Evolutionary conservation across 2,888 invertebrate genomes (phyloP).

Genomic region (Philhelius pedissequus): DNA sequence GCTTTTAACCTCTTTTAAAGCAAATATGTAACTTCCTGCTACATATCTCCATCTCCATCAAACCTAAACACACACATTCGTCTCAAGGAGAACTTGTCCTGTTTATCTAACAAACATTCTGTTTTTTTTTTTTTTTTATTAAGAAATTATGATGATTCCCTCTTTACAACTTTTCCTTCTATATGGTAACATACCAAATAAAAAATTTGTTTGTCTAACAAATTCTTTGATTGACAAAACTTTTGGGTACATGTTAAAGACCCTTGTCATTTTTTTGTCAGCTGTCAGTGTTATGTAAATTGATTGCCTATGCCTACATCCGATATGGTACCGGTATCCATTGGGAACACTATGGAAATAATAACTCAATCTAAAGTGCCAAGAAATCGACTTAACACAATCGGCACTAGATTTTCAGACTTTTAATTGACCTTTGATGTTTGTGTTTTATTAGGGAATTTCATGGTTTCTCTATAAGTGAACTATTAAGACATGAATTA

Average conservation of each 20-base stretch:
- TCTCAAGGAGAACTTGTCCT: not conserved
- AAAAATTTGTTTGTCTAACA: constrained; percentile 14
- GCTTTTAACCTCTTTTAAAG: not conserved
- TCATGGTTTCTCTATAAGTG: not conserved
- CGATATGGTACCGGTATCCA: not conserved
- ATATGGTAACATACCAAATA: not conserved
- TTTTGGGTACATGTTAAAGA: not conserved
- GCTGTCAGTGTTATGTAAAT: constrained; percentile 38
- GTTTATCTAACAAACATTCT: not conserved
- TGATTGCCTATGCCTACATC: constrained; percentile 20
- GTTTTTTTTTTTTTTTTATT: not conserved
- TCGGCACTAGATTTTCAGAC: not conserved
- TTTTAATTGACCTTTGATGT: not conserved
- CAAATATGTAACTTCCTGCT: not conserved
- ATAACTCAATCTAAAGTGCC: constrained; percentile 10
- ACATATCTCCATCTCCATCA: not conserved
- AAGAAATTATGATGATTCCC: not conserved
- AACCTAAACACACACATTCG: not conserved
- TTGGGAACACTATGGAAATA: not conserved
- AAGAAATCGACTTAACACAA: constrained; percentile 14
- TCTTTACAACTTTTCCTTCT: not conserved
- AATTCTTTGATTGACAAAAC: constrained; percentile 35
- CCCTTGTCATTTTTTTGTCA: constrained; percentile 18
- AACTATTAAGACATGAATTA: not conserved
- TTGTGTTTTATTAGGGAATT: not conserved